These are phyloP conservation scores for Acleris literana DNA, from an alignment of 2,888 invertebrate genomes.

Conservation along the genomic window DNA sequence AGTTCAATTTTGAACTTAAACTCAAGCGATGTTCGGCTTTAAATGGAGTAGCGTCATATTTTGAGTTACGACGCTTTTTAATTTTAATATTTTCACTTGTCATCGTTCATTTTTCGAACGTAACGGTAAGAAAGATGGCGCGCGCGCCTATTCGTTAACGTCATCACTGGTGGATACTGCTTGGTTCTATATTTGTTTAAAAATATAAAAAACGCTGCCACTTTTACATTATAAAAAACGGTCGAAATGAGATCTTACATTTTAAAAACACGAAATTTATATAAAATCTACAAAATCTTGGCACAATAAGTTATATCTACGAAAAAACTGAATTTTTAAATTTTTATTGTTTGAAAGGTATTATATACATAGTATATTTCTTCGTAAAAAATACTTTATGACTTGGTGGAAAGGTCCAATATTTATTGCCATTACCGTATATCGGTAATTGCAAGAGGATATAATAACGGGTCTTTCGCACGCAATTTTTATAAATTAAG, in stretches of 20 bases:
- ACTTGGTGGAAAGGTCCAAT: too few species aligned
- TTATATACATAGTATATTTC: too few species aligned
- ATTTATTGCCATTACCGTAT: slow-evolving; percentile 3
- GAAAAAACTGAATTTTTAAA: too few species aligned
- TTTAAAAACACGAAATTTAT: too few species aligned
- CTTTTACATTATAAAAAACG: too few species aligned
- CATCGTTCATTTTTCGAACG: slow-evolving; percentile 25
- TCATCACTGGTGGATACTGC: slow-evolving; percentile 33
- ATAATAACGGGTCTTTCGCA: slow-evolving; percentile 9
- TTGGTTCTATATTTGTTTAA: slow-evolving; percentile 2
- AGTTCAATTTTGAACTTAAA: background rate
- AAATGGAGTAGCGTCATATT: background rate
- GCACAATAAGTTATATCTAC: too few species aligned
- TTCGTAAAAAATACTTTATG: too few species aligned
- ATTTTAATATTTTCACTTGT: background rate
- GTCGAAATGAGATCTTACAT: too few species aligned
- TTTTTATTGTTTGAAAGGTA: too few species aligned
- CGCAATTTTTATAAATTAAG: slow-evolving; percentile 16
- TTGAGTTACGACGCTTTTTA: background rate
- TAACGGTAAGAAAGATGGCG: slow-evolving; percentile 31
- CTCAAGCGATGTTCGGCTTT: background rate
- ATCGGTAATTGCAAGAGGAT: slow-evolving; percentile 6
- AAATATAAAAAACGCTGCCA: too few species aligned
- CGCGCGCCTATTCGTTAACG: slow-evolving; percentile 54
- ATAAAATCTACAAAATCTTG: too few species aligned